Conservation (phyloP, 2,797 vertebrate species). For the Sebastes nivosus region DNA sequence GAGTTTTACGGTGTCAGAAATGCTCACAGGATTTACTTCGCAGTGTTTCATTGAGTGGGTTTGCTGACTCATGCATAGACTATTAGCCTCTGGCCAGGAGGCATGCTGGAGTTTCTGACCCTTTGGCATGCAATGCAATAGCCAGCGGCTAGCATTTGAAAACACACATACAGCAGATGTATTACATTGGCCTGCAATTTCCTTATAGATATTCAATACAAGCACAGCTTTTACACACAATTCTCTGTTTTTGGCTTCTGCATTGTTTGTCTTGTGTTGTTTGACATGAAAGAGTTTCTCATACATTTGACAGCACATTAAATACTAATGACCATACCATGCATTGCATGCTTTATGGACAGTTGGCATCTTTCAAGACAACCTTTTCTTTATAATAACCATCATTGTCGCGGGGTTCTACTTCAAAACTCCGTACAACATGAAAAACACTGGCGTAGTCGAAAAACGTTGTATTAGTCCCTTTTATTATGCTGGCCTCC, state of each 20-base stretch:
- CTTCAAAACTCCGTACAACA: too few species aligned
- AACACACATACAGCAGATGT: not conserved
- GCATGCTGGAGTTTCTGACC: slow-evolving; percentile 6
- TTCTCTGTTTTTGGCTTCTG: not conserved
- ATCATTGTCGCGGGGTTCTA: too few species aligned
- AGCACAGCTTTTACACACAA: not conserved
- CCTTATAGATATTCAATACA: not conserved
- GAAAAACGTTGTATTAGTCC: too few species aligned
- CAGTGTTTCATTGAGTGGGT: slow-evolving; percentile 1
- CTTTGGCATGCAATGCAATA: not conserved
- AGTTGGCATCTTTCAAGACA: not conserved
- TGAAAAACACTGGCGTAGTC: too few species aligned
- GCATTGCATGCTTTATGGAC: slow-evolving; percentile 1
- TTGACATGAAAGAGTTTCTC: not conserved
- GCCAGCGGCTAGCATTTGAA: not conserved
- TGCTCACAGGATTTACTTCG: not conserved
- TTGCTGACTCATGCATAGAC: slow-evolving; percentile 30
- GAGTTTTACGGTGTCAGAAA: slow-evolving; percentile 15
- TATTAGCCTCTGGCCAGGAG: slow-evolving; percentile 9
- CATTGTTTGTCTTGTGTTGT: not conserved
- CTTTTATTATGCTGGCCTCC: too few species aligned
- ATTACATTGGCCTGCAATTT: not conserved
- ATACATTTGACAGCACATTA: not conserved
- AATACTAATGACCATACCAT: slow-evolving; percentile 15
- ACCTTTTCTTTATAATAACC: not conserved